phyloP scores from a whole-genome alignment of 64 coral and sea anemone species.

The Porites australiensis region DNA sequence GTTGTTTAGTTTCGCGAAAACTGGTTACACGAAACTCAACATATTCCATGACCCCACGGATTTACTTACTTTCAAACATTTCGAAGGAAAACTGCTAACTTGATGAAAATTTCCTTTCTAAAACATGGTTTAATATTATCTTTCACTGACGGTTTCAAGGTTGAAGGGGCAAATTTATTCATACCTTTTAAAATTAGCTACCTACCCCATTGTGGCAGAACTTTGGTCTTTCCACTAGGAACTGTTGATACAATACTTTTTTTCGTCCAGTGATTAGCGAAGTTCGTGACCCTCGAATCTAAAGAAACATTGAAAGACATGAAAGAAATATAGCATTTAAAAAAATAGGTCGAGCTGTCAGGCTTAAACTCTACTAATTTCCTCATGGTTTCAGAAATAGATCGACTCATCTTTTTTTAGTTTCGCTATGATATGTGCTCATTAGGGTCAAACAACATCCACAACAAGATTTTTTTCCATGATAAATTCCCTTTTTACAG shows the following conservation, averaged over 20 bases:
- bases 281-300: not conserved
- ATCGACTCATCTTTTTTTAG: not conserved
- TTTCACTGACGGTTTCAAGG: not conserved
- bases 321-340: not conserved
- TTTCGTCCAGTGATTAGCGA: not conserved
- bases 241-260: not conserved
- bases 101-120: no score
- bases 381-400: not conserved
- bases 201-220: conserved; percentile 27
- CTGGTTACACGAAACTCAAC: no score
- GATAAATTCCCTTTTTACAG: no score
- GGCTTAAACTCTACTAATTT: not conserved
- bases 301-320: not conserved
- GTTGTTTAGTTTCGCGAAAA: no score
- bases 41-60: no score
- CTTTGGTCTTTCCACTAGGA: not conserved
- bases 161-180: not conserved
- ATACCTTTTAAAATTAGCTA: not conserved
- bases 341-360: not conserved
- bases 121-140: not conserved
- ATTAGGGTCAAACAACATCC: no score
- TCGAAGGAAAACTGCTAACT: no score
- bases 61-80: no score
- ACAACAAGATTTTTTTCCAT: no score
- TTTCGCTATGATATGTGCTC: not conserved